Conservation (phyloP, 2,797 vertebrate species). For the Stomatorhinus walkeri region DNA sequence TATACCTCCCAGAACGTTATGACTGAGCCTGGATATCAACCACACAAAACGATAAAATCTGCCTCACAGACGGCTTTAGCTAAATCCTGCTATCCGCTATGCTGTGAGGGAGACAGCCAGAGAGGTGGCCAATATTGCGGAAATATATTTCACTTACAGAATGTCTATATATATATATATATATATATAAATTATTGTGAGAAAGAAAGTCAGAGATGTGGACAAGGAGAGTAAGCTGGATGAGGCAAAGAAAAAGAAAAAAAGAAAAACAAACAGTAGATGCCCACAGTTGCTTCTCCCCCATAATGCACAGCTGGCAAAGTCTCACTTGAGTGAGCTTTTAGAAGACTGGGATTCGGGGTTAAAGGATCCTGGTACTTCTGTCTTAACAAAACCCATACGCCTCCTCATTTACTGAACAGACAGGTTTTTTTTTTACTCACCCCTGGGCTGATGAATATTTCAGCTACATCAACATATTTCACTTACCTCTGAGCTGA, state of each 20-base stretch:
- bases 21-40: slow-evolving; percentile 1
- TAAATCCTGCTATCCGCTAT: neutral
- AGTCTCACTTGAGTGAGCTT: neutral
- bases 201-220: neutral
- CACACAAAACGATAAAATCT: neutral
- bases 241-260: neutral
- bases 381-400: slow-evolving; percentile 8
- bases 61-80: neutral
- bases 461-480: slow-evolving; percentile 3
- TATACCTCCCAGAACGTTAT: neutral
- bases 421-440: neutral
- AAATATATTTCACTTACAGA: neutral
- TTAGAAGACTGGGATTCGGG: slow-evolving; percentile 4
- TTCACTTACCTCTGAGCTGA: slow-evolving; percentile 3
- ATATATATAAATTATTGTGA: neutral
- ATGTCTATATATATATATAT: neutral
- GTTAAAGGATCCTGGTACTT: neutral
- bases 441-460: slow-evolving; percentile 19
- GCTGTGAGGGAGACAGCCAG: neutral
- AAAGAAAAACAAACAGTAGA: neutral
- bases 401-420: slow-evolving; percentile 14
- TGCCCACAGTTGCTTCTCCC: neutral
- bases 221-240: neutral
- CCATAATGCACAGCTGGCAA: neutral
- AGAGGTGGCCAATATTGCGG: neutral